phyloP scores from a whole-genome alignment of 1,140 invertebrate species.

The Papilio dardanus region DNA sequence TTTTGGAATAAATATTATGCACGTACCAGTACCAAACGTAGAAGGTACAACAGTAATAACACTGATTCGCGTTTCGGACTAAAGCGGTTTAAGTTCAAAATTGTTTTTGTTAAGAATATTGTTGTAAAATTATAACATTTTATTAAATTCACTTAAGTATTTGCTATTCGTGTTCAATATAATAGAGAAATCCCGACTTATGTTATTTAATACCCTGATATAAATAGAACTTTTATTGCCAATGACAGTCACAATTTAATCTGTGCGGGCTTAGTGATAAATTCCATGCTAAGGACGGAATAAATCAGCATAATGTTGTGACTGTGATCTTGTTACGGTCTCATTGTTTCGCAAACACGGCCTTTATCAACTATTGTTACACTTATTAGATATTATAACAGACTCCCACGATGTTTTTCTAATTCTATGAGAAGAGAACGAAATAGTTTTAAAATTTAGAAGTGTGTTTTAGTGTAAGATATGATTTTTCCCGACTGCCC shows the following conservation, averaged over 20 bases:
- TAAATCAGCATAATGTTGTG: conserved; percentile 42
- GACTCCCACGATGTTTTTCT: neutral
- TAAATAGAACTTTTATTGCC: conserved; percentile 27
- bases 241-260: conserved; percentile 35
- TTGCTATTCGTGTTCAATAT: conserved; percentile 13
- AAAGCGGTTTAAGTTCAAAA: too few relatives aligned
- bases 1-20: too few relatives aligned
- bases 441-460: neutral
- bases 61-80: too few relatives aligned
- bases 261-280: conserved; percentile 32
- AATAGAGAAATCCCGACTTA: conserved; percentile 16
- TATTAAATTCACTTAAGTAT: neutral
- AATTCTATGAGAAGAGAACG: neutral
- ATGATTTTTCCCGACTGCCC: too few relatives aligned
- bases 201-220: neutral
- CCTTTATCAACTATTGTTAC: conserved; percentile 35
- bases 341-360: conserved; percentile 39
- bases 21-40: too few relatives aligned
- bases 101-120: too few relatives aligned
- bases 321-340: conserved; percentile 41
- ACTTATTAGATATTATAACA: conserved; percentile 27
- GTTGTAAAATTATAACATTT: neutral
- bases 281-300: conserved; percentile 43
- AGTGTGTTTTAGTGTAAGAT: neutral
- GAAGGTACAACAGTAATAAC: too few relatives aligned